Conservation (phyloP, 2,888 invertebrate genomes). For the Agonopterix heracliana region DNA sequence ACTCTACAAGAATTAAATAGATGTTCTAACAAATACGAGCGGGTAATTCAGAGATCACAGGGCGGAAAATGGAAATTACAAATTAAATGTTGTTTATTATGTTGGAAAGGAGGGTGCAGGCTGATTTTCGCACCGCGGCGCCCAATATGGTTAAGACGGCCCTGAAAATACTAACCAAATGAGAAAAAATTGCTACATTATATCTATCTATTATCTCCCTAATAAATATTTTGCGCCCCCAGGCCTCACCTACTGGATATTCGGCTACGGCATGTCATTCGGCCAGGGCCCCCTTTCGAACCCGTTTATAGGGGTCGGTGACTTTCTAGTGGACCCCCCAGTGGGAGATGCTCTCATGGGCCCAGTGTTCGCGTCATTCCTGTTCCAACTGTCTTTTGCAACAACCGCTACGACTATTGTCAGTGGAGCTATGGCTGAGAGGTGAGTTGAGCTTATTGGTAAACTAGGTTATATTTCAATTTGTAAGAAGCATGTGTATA, state of each 20-base stretch:
- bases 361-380: constrained; percentile 89
- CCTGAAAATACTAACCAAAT: too few relatives aligned
- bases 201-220: too few relatives aligned
- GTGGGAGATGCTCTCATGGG: constrained; percentile 87
- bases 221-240: neutral
- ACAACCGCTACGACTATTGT: constrained; percentile 95
- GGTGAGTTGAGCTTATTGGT: constrained; percentile 73
- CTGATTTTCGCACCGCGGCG: too few relatives aligned
- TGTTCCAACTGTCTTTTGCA: constrained; percentile 93
- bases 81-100: too few relatives aligned
- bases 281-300: constrained; percentile 84
- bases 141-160: too few relatives aligned
- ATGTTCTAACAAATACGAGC: too few relatives aligned
- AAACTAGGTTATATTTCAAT: neutral
- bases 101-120: too few relatives aligned
- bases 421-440: constrained; percentile 96
- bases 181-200: too few relatives aligned
- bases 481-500: neutral
- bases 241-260: constrained; percentile 94
- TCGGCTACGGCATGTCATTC: constrained; percentile 94
- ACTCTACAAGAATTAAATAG: too few relatives aligned
- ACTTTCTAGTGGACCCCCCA: constrained; percentile 87
- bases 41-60: too few relatives aligned
- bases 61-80: too few relatives aligned
- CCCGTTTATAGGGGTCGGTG: constrained; percentile 88